phyloP scores from a whole-genome alignment of 2,113 vertebrate species.

The Dolichallabes microphthalmus region DNA sequence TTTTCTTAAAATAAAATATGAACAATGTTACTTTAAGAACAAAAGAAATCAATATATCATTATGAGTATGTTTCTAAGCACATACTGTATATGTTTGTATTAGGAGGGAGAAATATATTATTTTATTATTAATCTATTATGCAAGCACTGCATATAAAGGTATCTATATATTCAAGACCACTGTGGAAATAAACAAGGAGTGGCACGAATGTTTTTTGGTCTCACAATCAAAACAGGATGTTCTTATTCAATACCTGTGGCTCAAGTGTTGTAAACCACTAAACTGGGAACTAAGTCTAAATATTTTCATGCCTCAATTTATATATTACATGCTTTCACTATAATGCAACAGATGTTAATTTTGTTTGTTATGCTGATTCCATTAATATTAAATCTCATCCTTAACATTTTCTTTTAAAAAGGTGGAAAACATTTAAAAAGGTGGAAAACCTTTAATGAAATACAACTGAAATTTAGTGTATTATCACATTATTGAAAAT shows the following conservation, averaged over 20 bases:
- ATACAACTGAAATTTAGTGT: background rate
- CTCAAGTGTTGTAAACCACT: background rate
- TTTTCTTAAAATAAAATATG: background rate
- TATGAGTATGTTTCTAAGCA: background rate
- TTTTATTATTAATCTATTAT: background rate
- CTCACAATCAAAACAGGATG: slow-evolving; percentile 23
- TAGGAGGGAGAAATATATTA: background rate
- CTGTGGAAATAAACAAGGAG: background rate
- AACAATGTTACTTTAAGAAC: background rate
- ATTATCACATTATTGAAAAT: background rate
- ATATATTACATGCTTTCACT: background rate
- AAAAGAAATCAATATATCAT: background rate
- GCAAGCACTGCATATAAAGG: background rate
- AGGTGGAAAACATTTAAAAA: background rate
- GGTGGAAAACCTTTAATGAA: background rate
- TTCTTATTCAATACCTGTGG: background rate
- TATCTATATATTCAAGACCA: background rate
- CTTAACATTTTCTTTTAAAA: background rate
- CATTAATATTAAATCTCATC: background rate
- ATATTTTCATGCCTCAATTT: background rate
- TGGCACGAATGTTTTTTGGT: background rate
- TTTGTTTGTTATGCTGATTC: background rate
- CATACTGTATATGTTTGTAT: background rate
- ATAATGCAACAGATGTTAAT: background rate
- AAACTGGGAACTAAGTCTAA: background rate